Evolutionary conservation across 2,113 vertebrate genomes (phyloP).

Genomic region (Eurystomus gularis): DNA sequence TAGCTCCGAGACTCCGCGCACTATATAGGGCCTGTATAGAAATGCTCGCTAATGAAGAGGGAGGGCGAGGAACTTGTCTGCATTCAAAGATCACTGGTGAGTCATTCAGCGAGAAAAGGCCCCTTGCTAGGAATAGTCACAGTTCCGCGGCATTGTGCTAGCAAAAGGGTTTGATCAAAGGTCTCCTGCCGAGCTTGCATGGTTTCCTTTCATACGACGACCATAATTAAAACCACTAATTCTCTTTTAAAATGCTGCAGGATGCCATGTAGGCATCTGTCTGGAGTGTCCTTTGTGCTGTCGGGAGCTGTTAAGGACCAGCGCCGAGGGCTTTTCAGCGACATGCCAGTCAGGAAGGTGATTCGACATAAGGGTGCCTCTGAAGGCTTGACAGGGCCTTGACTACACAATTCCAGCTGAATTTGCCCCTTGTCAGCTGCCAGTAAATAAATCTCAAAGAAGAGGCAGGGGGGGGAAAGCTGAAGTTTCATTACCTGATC

Average conservation of each 20-base stretch:
- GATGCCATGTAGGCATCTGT: slow-evolving; percentile 89
- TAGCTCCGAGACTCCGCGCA: slow-evolving; percentile 73
- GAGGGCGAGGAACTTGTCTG: slow-evolving; percentile 84
- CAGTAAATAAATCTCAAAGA: slow-evolving; percentile 84
- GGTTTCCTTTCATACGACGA: slow-evolving; percentile 86
- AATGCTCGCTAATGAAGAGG: slow-evolving; percentile 89
- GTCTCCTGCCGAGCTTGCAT: slow-evolving; percentile 81
- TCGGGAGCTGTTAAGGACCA: slow-evolving; percentile 86
- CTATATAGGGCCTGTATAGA: slow-evolving; percentile 86
- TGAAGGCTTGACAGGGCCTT: slow-evolving; percentile 83
- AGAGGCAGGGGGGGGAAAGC: slow-evolving; percentile 50
- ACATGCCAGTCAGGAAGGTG: slow-evolving; percentile 86
- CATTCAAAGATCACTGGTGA: slow-evolving; percentile 89
- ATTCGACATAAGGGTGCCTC: slow-evolving; percentile 84
- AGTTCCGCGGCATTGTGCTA: slow-evolving; percentile 88
- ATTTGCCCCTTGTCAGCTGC: slow-evolving; percentile 86
- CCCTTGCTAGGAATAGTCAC: slow-evolving; percentile 85
- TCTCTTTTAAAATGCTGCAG: slow-evolving; percentile 91
- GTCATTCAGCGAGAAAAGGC: slow-evolving; percentile 86
- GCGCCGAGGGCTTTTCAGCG: slow-evolving; percentile 81
- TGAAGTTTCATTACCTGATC: slow-evolving; percentile 85
- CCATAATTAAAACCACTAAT: slow-evolving; percentile 91
- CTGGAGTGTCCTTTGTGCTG: slow-evolving; percentile 89
- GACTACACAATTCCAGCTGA: slow-evolving; percentile 83
- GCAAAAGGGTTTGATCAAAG: slow-evolving; percentile 83